phyloP scores from a whole-genome alignment of 2,113 vertebrate species.

The Lichenostomus cassidix region DNA sequence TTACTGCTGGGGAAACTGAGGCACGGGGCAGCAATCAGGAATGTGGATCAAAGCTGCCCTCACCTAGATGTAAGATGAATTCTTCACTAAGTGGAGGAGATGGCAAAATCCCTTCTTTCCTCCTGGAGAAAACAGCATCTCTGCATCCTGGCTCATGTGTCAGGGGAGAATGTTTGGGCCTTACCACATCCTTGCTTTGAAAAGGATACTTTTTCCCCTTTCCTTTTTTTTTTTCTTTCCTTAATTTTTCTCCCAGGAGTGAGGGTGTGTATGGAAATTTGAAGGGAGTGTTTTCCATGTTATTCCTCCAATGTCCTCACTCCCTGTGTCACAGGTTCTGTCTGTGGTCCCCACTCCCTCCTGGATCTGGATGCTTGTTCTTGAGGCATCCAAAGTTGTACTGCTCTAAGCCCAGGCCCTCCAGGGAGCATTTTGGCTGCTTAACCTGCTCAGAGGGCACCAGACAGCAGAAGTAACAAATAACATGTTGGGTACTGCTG shows the following conservation, averaged over 20 bases:
- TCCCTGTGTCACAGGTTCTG: not conserved
- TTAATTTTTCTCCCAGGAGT: not conserved
- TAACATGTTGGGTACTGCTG: not conserved
- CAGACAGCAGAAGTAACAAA: not conserved
- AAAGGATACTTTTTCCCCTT: not conserved
- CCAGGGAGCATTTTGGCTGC: not conserved
- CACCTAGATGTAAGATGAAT: not conserved
- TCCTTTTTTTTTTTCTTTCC: not conserved
- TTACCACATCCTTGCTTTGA: constrained; percentile 31
- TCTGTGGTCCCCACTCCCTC: not conserved
- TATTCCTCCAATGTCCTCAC: not conserved
- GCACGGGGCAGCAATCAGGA: rapidly evolving
- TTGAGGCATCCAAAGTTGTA: rapidly evolving
- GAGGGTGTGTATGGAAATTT: not conserved
- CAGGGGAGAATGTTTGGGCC: not conserved
- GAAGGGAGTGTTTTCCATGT: not conserved
- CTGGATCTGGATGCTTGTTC: not conserved
- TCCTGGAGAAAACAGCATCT: not conserved
- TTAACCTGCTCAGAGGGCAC: not conserved
- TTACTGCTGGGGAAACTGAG: not conserved
- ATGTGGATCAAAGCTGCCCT: not conserved
- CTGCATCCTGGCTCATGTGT: not conserved
- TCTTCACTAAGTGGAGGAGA: not conserved
- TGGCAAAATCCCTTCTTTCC: not conserved
- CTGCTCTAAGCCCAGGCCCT: not conserved